Evolutionary conservation across 2,888 invertebrate species (phyloP).

Genomic region (Dromius quadrimaculatus): DNA sequence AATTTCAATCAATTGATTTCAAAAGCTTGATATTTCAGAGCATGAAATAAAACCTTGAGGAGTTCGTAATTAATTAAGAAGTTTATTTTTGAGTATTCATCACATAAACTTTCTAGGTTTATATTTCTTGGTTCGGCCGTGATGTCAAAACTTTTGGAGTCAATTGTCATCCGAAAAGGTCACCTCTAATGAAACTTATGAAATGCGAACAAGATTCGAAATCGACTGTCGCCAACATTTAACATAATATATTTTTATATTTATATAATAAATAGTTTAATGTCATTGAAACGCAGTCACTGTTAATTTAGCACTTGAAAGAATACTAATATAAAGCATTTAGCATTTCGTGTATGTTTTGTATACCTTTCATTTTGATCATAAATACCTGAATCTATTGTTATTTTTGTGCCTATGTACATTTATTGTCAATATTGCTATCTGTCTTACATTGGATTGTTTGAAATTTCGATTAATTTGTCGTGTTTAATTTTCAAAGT

Average conservation of each 20-base stretch:
- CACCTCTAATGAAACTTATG: constrained; percentile 44
- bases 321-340: constrained; percentile 22
- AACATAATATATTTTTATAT: constrained; percentile 45
- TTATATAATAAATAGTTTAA: constrained; percentile 39
- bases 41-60: constrained; percentile 23
- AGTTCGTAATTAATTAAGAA: neutral
- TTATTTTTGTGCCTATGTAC: constrained; percentile 32
- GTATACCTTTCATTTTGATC: constrained; percentile 35
- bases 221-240: constrained; percentile 41
- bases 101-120: constrained; percentile 23
- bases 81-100: constrained; percentile 9
- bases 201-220: constrained; percentile 36
- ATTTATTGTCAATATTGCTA: constrained; percentile 27
- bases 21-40: neutral
- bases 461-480: constrained; percentile 3
- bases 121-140: constrained; percentile 11
- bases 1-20: constrained; percentile 22
- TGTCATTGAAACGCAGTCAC: constrained; percentile 31
- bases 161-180: constrained; percentile 16
- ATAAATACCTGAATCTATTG: constrained; percentile 26
- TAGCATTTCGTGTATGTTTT: constrained; percentile 33
- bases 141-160: constrained; percentile 21
- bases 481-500: constrained; percentile 9
- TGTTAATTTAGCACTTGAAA: constrained; percentile 31
- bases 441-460: constrained; percentile 17